Percentiles rank a stretch among this genome's conserved stretches.
phyloP scores from a whole-genome alignment of 2,888 invertebrate genomes.

The Dolomedes plantarius region DNA sequence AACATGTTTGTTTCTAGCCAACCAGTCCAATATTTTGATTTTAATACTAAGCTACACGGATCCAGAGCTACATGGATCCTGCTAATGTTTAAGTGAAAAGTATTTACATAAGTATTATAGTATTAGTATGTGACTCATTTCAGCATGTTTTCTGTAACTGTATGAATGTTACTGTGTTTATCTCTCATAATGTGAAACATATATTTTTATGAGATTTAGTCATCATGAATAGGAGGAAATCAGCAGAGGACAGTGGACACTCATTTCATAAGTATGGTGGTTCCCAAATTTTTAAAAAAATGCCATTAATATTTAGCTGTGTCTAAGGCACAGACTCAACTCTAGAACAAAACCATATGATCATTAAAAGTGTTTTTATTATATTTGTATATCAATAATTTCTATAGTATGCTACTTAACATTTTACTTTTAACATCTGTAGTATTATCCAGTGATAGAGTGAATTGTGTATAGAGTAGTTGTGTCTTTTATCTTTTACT shows the following conservation, averaged over 20 bases:
- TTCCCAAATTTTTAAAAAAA: not conserved
- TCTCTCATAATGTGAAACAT: constrained; percentile 1
- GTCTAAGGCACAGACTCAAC: too few relatives aligned
- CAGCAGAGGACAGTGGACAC: constrained; percentile 31
- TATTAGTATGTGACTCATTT: not conserved
- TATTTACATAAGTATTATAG: not conserved
- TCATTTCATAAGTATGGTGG: constrained; percentile 6
- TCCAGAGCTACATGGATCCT: not conserved
- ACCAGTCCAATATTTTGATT: constrained; percentile 5
- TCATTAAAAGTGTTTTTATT: too few relatives aligned
- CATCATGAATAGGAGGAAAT: constrained; percentile 18
- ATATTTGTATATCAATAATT: too few relatives aligned
- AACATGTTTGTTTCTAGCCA: not conserved
- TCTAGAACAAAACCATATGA: too few relatives aligned
- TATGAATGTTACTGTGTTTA: not conserved
- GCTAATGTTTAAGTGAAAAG: not conserved
- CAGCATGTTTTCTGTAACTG: not conserved
- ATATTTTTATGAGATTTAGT: constrained; percentile 21
- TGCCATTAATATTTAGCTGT: too few relatives aligned
- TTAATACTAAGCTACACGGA: not conserved
- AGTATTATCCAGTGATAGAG: too few relatives aligned
- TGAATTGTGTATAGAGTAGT: too few relatives aligned
- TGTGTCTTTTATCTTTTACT: too few relatives aligned
- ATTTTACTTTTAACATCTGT: too few relatives aligned
- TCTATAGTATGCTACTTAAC: too few relatives aligned